phyloP scores from a whole-genome alignment of 2,113 vertebrate species.

The Sula dactylatra region DNA sequence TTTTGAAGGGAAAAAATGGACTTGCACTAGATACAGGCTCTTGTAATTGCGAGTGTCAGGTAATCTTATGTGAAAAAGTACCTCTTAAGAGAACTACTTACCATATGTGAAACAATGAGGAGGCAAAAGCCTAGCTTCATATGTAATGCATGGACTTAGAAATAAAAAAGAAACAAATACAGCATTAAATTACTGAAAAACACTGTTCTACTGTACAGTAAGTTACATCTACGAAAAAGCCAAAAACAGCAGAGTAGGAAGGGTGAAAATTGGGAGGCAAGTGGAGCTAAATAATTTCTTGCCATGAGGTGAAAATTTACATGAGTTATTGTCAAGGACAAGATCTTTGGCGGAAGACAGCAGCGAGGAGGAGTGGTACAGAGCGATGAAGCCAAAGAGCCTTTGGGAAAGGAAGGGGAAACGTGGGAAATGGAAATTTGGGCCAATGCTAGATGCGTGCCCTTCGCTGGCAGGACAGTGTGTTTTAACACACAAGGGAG shows the following conservation, averaged over 20 bases:
- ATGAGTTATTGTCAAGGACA: background rate
- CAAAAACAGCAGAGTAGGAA: background rate
- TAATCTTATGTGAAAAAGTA: background rate
- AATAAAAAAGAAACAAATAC: background rate
- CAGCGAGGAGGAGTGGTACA: background rate
- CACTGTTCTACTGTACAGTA: background rate
- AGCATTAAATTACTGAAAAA: background rate
- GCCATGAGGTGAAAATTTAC: background rate
- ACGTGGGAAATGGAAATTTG: background rate
- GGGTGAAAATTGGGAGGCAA: background rate
- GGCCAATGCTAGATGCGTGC: background rate
- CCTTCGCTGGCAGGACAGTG: background rate
- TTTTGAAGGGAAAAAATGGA: background rate
- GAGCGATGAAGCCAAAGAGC: background rate
- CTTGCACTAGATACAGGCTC: background rate
- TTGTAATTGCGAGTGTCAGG: background rate
- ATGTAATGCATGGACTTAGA: background rate
- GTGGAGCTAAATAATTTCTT: background rate
- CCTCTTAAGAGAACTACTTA: background rate
- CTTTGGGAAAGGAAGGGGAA: background rate
- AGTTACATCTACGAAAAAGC: background rate
- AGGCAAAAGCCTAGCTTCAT: background rate
- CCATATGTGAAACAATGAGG: background rate
- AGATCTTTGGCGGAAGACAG: background rate
- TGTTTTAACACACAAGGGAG: background rate